Evolutionary conservation across 2,888 invertebrate species (phyloP).

Genomic region (Hirtodrosophila trivittata): DNA sequence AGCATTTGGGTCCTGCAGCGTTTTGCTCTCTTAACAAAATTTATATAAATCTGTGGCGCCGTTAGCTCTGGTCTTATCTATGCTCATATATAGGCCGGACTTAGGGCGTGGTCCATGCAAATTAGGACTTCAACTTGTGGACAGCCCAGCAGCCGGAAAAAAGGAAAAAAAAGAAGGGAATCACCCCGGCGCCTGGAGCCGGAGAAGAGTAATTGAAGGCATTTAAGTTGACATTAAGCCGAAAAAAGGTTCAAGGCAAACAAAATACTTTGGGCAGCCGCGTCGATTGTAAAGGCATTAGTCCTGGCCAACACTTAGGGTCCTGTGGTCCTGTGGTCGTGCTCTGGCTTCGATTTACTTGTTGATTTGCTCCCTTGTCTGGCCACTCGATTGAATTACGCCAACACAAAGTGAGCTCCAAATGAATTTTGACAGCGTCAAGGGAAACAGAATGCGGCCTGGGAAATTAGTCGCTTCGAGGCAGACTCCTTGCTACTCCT

Average conservation of each 20-base stretch:
- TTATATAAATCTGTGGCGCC: conserved; percentile 47
- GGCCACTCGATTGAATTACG: conserved; percentile 66
- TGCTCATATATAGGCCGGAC: conserved; percentile 5
- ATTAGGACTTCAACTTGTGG: conserved; percentile 39
- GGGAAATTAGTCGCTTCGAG: conserved; percentile 25
- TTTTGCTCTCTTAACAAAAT: conserved; percentile 36
- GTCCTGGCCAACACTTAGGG: conserved; percentile 6
- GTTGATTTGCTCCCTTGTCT: conserved; percentile 62
- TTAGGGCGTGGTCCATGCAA: conserved; percentile 46
- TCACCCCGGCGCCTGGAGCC: conserved; percentile 9
- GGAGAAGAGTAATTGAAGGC: conserved; percentile 64
- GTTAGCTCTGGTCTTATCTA: conserved; percentile 35
- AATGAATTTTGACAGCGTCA: conserved; percentile 39
- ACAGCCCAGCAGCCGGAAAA: conserved; percentile 10
- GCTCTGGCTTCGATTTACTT: conserved; percentile 57
- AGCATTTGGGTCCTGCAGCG: conserved; percentile 22
- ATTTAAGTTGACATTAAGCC: conserved; percentile 74
- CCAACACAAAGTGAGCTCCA: conserved; percentile 47
- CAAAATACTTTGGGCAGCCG: neutral
- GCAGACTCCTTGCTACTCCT: no score
- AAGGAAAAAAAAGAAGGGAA: conserved; percentile 31
- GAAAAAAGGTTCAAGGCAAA: conserved; percentile 48
- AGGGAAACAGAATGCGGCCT: conserved; percentile 39
- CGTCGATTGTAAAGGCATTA: conserved; percentile 46
- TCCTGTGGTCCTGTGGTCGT: neutral